Evolutionary conservation across 2,113 vertebrate species (phyloP).

Genomic region (Elanoides forficatus): DNA sequence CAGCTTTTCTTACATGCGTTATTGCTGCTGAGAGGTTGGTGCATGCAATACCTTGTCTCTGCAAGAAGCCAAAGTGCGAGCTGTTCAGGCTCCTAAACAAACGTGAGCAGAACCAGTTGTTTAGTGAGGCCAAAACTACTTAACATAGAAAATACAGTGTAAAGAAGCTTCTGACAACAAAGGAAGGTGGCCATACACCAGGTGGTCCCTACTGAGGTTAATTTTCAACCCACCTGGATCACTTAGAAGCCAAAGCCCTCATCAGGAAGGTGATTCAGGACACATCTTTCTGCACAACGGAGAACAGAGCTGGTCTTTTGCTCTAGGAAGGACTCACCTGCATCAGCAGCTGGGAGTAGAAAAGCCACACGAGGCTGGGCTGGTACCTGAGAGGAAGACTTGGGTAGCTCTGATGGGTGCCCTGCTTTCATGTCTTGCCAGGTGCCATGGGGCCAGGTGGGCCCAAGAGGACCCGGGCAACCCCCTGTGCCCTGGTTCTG

Average conservation of each 20-base stretch:
- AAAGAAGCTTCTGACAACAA: neutral
- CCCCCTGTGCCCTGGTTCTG: neutral
- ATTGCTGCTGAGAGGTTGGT: neutral
- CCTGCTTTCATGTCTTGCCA: fast-evolving
- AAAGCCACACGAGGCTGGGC: neutral
- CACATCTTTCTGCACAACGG: neutral
- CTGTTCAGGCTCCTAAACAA: neutral
- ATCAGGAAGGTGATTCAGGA: neutral
- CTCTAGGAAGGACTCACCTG: neutral
- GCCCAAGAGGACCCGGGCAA: neutral
- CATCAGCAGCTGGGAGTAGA: neutral
- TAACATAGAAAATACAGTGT: neutral
- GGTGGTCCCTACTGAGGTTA: neutral
- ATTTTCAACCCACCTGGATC: neutral
- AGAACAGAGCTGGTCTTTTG: neutral
- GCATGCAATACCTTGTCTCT: neutral
- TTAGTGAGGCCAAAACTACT: neutral
- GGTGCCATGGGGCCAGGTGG: no score
- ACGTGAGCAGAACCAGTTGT: neutral
- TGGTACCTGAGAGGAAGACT: neutral
- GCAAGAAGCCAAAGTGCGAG: neutral
- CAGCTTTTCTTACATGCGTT: neutral
- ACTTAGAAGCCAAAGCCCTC: neutral
- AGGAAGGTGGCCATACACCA: neutral
- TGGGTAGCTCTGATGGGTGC: fast-evolving